phyloP scores from a whole-genome alignment of 2,888 invertebrate genomes.

The Liposcelis brunnea region DNA sequence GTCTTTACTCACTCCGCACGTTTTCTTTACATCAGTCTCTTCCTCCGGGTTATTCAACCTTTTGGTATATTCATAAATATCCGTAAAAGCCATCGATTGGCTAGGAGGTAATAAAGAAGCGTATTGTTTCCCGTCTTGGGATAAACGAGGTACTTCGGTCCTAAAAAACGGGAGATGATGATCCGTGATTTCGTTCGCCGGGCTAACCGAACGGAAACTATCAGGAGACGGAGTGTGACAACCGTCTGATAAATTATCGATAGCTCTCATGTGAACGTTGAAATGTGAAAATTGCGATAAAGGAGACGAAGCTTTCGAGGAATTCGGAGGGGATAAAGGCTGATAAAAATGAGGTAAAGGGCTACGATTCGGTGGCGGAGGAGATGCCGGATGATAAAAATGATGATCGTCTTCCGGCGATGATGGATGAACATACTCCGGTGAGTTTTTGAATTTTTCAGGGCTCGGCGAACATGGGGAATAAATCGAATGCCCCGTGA shows the following conservation, averaged over 20 bases:
- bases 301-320: conserved; percentile 3
- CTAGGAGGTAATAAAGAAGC: conserved; percentile 18
- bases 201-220: conserved; percentile 30
- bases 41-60: not conserved
- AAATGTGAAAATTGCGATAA: not conserved
- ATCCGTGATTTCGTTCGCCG: conserved; percentile 19
- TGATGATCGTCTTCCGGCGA: no score
- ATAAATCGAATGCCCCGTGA: not conserved
- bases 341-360: conserved; percentile 1
- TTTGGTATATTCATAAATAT: conserved; percentile 10
- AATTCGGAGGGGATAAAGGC: conserved; percentile 2
- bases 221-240: conserved; percentile 34
- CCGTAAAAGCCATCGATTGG: not conserved
- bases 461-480: not conserved
- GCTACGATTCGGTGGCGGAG: not conserved
- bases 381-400: no score
- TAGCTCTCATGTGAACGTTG: not conserved
- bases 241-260: conserved; percentile 12
- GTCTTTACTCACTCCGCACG: conserved; percentile 4
- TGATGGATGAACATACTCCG: no score
- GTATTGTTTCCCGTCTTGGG: conserved; percentile 13
- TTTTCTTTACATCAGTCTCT: not conserved
- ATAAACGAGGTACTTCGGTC: conserved; percentile 11
- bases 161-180: conserved; percentile 9
- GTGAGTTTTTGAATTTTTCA: no score